Conservation (phyloP, 2,797 vertebrate species). For the Aselliscus stoliczkanus region DNA sequence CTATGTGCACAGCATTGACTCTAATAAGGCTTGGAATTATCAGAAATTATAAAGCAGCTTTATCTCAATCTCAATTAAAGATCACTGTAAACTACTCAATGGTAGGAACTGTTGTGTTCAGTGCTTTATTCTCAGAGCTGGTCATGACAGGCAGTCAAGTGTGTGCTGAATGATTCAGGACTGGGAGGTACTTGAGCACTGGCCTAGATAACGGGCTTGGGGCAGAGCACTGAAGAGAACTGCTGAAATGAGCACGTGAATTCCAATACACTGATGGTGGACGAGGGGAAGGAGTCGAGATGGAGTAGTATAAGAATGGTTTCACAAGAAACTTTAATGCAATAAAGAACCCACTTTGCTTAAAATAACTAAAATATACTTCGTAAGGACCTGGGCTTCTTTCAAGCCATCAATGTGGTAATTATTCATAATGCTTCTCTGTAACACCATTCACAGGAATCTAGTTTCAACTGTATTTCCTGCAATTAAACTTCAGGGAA, state of each 20-base stretch:
- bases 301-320: neutral
- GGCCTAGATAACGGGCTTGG: neutral
- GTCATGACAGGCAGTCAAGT: neutral
- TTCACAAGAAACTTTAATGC: neutral
- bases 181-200: neutral
- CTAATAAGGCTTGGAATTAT: neutral
- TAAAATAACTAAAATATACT: neutral
- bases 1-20: neutral
- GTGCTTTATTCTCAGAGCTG: neutral
- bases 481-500: neutral
- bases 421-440: neutral
- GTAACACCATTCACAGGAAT: neutral
- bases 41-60: neutral
- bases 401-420: neutral
- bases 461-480: neutral
- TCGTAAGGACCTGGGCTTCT: neutral
- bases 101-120: neutral
- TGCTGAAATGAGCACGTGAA: neutral
- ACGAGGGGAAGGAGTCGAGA: neutral
- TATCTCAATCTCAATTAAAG: neutral
- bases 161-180: neutral
- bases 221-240: neutral
- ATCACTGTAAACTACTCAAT: neutral
- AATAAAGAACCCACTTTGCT: neutral
- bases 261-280: neutral